Base-by-base conservation (phyloP, 2,797 vertebrate species). In the Gila robusta region DNA sequence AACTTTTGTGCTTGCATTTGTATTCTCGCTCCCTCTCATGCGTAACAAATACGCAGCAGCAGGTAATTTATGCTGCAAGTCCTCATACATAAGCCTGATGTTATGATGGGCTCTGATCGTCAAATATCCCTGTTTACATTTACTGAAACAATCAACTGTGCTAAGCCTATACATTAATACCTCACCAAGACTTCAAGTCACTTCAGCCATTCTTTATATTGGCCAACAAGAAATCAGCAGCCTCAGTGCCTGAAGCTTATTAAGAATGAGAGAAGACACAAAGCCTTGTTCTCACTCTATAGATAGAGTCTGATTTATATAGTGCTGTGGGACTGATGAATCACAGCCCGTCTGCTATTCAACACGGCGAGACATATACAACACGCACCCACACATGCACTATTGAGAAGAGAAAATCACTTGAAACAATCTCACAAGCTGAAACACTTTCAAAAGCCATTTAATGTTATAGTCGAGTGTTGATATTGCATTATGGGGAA, bases 381-480 rank as follows among this genome's bases (percentile, higher is more conserved):
- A 69, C 81, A 83, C 49, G 73, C 64, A 72, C 83, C 77, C 52
- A 83, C 84, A 69, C 70, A 71, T 32, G 47, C 39, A 35, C 66
- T n/a, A 17, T 44, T 67, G 8, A 59, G 66, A 66, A 52, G 52
- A 54, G 6, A 62, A 85, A 56, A 74, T 37, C 14, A 1, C 39
- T 80, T 35, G 16, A 80, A 81, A 73, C 67, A 79, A 79, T 84
- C 54, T 72, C 39, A 26, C 35, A 17, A 81, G 41, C 67, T 35
- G 84, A 80, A 85, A 47, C 52, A 16, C 41, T 66, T 81, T 74
- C 64, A 39, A 81, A 52, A 81, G 56, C 84, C 23, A 86, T 81
- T 86, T 84, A 80, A 84, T 76, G 73, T 69, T 84, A 85, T 85
- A 69, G 66, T 49, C 5, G 73, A 85, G 41, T 69, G 71, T 81